Evolutionary conservation across 2,113 vertebrate genomes (phyloP).

Genomic region (Synchiropus splendidus): DNA sequence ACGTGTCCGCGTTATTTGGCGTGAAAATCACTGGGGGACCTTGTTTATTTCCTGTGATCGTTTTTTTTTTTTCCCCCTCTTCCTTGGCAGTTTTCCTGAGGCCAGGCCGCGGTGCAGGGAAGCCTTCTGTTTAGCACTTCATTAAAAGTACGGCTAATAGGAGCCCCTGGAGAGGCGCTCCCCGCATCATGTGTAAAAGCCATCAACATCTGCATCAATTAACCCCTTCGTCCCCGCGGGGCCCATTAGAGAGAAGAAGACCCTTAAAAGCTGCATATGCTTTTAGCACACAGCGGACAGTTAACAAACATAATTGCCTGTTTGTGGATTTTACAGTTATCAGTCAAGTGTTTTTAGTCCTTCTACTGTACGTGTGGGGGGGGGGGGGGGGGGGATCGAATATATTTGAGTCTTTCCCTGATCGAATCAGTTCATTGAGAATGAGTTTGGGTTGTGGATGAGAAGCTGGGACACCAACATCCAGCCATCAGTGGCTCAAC

Average conservation of each 20-base stretch:
- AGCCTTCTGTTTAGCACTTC: conserved; percentile 81
- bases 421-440: too few species aligned
- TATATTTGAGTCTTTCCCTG: too few species aligned
- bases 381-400: too few species aligned
- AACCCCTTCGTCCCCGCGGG: conserved; percentile 76
- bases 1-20: conserved; percentile 59
- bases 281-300: conserved; percentile 70
- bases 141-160: conserved; percentile 85
- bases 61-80: conserved; percentile 29
- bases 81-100: conserved; percentile 55
- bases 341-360: conserved; percentile 4
- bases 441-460: too few species aligned
- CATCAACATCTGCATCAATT: conserved; percentile 91
- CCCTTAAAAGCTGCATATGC: conserved; percentile 77
- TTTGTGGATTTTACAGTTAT: conserved; percentile 33
- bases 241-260: conserved; percentile 75
- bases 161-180: conserved; percentile 76
- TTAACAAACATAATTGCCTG: conserved; percentile 70
- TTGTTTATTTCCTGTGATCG: conserved; percentile 16
- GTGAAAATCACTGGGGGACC: conserved; percentile 60
- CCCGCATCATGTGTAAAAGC: conserved; percentile 69
- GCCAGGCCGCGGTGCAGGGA: conserved; percentile 52
- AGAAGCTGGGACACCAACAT: conserved; percentile 3
- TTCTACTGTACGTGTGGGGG: too few species aligned
- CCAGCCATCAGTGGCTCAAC: conserved; percentile 11